A percentile compares a stretch with the other conserved stretches of the same genome.
These are phyloP conservation scores for Anolis sagrei DNA, from an alignment of 2,113 vertebrate species.

Conservation along the genomic window DNA sequence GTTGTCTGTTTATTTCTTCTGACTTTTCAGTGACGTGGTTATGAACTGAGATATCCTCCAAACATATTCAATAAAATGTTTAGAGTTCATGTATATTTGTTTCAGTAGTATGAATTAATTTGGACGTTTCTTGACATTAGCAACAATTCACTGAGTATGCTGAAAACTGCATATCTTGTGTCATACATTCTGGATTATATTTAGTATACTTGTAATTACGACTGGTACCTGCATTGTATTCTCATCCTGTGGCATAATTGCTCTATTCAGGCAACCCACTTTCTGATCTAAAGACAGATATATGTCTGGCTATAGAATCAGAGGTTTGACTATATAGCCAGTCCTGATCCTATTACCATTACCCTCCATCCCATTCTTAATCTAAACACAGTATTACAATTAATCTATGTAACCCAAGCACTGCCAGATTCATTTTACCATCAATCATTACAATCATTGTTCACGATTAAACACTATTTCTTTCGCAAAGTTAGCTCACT, in stretches of 20 bases:
- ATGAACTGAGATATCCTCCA: too few relatives aligned
- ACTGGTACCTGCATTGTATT: neutral
- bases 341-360: neutral
- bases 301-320: neutral
- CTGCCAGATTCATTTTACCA: neutral
- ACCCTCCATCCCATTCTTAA: neutral
- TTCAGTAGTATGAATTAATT: neutral
- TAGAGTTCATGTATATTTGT: neutral
- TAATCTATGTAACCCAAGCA: neutral
- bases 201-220: neutral
- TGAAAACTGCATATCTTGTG: neutral
- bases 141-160: neutral
- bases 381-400: neutral
- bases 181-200: neutral
- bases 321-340: neutral
- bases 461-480: neutral
- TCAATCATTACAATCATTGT: neutral
- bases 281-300: neutral
- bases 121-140: neutral
- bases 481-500: neutral
- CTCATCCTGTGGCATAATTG: neutral
- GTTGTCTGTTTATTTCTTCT: too few relatives aligned
- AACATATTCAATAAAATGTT: accelerated
- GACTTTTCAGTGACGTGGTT: too few relatives aligned
- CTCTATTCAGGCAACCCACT: neutral